phyloP scores from a whole-genome alignment of 2,888 invertebrate species.

The Cephus nigrinus region DNA sequence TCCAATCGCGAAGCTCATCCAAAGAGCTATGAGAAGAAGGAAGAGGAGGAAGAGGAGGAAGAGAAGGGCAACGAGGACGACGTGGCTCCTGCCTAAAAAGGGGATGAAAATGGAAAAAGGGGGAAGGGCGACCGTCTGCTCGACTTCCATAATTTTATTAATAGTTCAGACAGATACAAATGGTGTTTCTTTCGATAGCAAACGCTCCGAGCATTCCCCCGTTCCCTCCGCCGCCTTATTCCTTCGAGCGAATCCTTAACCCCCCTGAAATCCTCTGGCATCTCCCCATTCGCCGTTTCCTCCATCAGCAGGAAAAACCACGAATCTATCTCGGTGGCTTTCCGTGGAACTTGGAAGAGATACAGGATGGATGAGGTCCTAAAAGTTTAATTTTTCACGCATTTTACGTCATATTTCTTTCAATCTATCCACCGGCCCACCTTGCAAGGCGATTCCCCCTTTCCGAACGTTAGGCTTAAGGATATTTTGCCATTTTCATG shows the following conservation, averaged over 20 bases:
- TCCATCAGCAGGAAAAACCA: not conserved
- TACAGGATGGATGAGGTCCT: slow-evolving; percentile 15
- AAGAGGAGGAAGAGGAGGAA: not conserved
- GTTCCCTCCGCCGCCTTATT: no score
- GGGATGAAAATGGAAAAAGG: no score
- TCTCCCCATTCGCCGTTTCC: no score
- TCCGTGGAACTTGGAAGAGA: not conserved
- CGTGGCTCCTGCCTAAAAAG: no score
- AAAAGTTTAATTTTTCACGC: slow-evolving; percentile 22
- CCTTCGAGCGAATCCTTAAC: no score
- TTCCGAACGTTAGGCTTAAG: no score
- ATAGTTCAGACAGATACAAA: slow-evolving; percentile 5
- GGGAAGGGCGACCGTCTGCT: not conserved
- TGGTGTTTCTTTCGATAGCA: slow-evolving; percentile 2
- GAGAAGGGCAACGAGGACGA: not conserved
- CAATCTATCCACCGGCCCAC: not conserved
- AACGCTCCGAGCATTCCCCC: not conserved
- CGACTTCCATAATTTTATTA: slow-evolving; percentile 10
- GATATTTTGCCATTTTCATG: no score
- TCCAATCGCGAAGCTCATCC: no score
- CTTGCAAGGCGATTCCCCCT: no score
- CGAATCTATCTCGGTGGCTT: not conserved
- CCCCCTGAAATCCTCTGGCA: no score
- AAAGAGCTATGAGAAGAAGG: not conserved
- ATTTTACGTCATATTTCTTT: slow-evolving; percentile 18